These are phyloP conservation scores for Caenorhabditis latens DNA, from an alignment of 1,140 invertebrate genomes.

Conservation along the genomic window DNA sequence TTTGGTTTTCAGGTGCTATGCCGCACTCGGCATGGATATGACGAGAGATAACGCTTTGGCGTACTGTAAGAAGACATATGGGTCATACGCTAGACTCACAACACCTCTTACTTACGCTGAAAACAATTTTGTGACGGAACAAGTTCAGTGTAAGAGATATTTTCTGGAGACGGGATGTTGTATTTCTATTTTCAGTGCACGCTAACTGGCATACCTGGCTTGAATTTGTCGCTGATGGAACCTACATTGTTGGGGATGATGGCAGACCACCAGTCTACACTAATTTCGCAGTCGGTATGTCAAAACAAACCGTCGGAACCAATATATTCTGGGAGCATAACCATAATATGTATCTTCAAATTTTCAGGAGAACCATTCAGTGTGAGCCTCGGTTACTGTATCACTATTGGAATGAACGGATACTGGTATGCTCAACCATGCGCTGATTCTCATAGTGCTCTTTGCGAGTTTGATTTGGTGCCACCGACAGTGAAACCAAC, in stretches of 20 bases:
- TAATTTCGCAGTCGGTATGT: conserved; percentile 14
- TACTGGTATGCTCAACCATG: conserved; percentile 49
- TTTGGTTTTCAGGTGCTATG: conserved; percentile 16
- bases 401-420: conserved; percentile 40
- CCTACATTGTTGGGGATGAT: conserved; percentile 27
- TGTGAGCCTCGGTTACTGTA: conserved; percentile 22
- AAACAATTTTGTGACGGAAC: conserved; percentile 32
- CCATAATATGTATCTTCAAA: background rate
- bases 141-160: conserved; percentile 27
- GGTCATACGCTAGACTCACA: background rate
- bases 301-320: background rate
- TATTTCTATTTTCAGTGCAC: background rate
- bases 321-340: background rate
- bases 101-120: conserved; percentile 27
- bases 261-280: conserved; percentile 46
- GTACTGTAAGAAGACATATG: conserved; percentile 12
- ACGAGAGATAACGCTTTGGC: conserved; percentile 20
- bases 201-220: conserved; percentile 41
- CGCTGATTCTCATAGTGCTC: conserved; percentile 21
- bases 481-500: conserved; percentile 10
- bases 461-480: conserved; percentile 9
- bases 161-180: background rate
- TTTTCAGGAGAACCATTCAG: conserved; percentile 45
- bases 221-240: conserved; percentile 31
- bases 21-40: conserved; percentile 14